These are phyloP conservation scores for Ctenicera cuprea DNA, from an alignment of 2,888 invertebrate genomes.

Conservation along the genomic window DNA sequence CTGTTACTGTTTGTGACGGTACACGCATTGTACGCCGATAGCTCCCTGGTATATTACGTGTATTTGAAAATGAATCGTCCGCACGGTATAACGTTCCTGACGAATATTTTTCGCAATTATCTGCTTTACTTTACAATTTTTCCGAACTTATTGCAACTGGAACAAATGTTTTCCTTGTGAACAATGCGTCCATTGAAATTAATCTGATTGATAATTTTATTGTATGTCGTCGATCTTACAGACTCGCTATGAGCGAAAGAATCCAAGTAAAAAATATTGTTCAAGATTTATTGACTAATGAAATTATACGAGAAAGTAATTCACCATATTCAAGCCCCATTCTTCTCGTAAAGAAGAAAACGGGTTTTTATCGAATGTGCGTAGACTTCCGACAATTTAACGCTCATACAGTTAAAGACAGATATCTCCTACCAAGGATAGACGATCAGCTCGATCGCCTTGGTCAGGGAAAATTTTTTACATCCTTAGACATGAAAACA, in stretches of 20 bases:
- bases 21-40: slow-evolving; percentile 26
- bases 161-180: slow-evolving; percentile 31
- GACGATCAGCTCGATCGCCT: slow-evolving; percentile 60
- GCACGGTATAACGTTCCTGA: slow-evolving; percentile 19
- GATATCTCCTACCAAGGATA: slow-evolving; percentile 62
- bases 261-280: slow-evolving; percentile 46
- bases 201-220: slow-evolving; percentile 41
- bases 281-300: slow-evolving; percentile 42
- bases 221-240: slow-evolving; percentile 50
- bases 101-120: slow-evolving; percentile 4
- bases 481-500: slow-evolving; percentile 59
- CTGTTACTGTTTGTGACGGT: slow-evolving; percentile 32
- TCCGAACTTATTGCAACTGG: slow-evolving; percentile 23
- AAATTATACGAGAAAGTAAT: slow-evolving; percentile 46
- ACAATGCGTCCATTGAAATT: slow-evolving; percentile 34
- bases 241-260: slow-evolving; percentile 44
- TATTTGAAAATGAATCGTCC: slow-evolving; percentile 10
- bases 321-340: slow-evolving; percentile 53
- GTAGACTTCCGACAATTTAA: slow-evolving; percentile 61
- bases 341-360: slow-evolving; percentile 53
- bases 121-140: slow-evolving; percentile 4
- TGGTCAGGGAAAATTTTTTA: slow-evolving; percentile 55
- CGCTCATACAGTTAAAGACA: slow-evolving; percentile 58
- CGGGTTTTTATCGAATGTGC: slow-evolving; percentile 49
- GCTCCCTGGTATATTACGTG: slow-evolving; percentile 29